Percentiles rank a stretch among this genome's conserved stretches.
Evolutionary conservation across 2,888 invertebrate species (phyloP).

Genomic region (Spodoptera littoralis): DNA sequence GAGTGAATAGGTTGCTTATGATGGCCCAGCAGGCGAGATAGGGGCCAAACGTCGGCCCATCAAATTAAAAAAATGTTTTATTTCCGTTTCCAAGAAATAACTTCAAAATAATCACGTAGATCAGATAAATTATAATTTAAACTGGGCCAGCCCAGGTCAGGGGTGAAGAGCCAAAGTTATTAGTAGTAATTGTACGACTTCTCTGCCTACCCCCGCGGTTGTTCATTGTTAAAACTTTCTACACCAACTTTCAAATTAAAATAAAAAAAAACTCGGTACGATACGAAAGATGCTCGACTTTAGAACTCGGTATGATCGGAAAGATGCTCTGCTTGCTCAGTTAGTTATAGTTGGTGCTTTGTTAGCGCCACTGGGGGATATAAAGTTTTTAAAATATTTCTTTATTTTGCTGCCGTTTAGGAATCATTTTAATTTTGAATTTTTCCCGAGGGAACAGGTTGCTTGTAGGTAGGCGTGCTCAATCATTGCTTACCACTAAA

Average conservation of each 20-base stretch:
- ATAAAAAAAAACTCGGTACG: conserved; percentile 34
- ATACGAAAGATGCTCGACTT: conserved; percentile 34
- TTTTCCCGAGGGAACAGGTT: too few species aligned
- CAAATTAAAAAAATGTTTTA: too few species aligned
- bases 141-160: conserved; percentile 39
- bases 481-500: too few species aligned
- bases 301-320: conserved; percentile 37
- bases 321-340: conserved; percentile 35
- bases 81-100: background rate
- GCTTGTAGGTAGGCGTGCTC: too few species aligned
- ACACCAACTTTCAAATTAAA: conserved; percentile 49
- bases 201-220: conserved; percentile 15
- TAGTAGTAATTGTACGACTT: conserved; percentile 49
- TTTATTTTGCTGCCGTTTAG: conserved; percentile 32
- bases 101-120: conserved; percentile 23
- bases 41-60: too few species aligned
- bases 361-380: conserved; percentile 21
- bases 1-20: too few species aligned
- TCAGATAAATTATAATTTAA: conserved; percentile 41
- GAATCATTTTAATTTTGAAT: too few species aligned
- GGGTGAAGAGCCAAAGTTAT: conserved; percentile 52
- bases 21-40: too few species aligned
- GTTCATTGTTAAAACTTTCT: conserved; percentile 56
- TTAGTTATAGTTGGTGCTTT: conserved; percentile 43
- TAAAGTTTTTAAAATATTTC: conserved; percentile 36